Conservation (phyloP, 2,797 vertebrate genomes). For the Bradypus variegatus region DNA sequence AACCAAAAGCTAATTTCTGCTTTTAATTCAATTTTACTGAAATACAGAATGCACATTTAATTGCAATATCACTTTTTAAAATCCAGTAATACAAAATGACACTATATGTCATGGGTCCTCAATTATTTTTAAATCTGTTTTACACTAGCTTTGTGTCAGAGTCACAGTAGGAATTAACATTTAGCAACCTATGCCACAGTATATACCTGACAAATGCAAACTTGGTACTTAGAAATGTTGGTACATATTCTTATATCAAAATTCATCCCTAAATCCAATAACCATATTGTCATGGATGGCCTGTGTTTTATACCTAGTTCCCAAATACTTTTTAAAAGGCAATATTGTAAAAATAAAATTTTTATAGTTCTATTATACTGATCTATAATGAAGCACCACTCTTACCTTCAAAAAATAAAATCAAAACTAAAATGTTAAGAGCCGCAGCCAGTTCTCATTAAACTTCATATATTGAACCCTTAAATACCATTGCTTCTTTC, state of each 20-base stretch:
- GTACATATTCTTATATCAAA: neutral
- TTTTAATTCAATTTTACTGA: no score
- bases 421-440: neutral
- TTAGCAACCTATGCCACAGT: neutral
- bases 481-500: neutral
- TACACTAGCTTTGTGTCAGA: neutral
- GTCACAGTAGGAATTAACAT: neutral
- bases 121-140: constrained; percentile 3
- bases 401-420: constrained; percentile 12
- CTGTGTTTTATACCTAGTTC: neutral
- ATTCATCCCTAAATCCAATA: neutral
- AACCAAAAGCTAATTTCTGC: no score
- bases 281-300: neutral
- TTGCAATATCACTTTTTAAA: constrained; percentile 22
- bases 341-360: constrained; percentile 15
- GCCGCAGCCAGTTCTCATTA: neutral
- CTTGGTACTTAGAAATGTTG: neutral
- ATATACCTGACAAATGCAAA: neutral
- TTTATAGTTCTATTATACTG: neutral
- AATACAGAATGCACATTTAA: neutral
- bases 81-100: neutral
- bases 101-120: neutral
- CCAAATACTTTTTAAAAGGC: constrained; percentile 14
- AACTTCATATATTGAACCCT: constrained; percentile 1
- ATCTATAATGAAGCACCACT: neutral